Percentiles rank a stretch among this genome's conserved stretches.
phyloP scores from a whole-genome alignment of 2,113 vertebrate genomes.

The Syngnathus floridae region DNA sequence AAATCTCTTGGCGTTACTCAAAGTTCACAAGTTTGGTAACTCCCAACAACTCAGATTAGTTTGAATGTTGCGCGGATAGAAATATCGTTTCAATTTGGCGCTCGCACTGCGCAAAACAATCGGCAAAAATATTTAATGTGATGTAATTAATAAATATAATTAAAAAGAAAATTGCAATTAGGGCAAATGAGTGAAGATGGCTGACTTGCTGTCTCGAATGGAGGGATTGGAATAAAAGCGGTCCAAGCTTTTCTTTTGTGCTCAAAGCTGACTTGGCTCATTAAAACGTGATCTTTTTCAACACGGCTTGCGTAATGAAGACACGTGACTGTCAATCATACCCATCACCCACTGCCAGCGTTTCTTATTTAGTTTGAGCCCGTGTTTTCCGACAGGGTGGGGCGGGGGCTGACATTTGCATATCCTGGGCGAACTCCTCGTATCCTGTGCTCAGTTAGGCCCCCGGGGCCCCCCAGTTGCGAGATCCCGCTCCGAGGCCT shows the following conservation, averaged over 20 bases:
- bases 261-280: background rate
- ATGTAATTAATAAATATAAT: no score
- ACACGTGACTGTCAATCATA: background rate
- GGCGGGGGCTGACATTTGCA: slow-evolving; percentile 54
- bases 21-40: slow-evolving; percentile 57
- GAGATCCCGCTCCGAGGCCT: slow-evolving; percentile 43
- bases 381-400: slow-evolving; percentile 18
- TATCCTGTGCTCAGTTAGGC: slow-evolving; percentile 47
- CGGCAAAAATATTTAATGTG: no score
- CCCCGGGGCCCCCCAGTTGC: slow-evolving; percentile 45
- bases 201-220: no score
- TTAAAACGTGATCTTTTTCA: no score
- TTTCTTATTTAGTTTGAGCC: slow-evolving; percentile 15
- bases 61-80: background rate
- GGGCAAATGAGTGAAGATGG: no score
- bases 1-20: slow-evolving; percentile 79
- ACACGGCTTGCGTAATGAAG: background rate
- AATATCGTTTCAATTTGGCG: background rate
- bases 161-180: no score
- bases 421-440: slow-evolving; percentile 59
- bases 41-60: slow-evolving; percentile 48
- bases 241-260: background rate
- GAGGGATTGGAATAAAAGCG: background rate
- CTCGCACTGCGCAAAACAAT: background rate
- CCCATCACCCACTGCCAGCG: background rate